phyloP scores from a whole-genome alignment of 2,113 vertebrate species.

The Lamprologus callipterus region DNA sequence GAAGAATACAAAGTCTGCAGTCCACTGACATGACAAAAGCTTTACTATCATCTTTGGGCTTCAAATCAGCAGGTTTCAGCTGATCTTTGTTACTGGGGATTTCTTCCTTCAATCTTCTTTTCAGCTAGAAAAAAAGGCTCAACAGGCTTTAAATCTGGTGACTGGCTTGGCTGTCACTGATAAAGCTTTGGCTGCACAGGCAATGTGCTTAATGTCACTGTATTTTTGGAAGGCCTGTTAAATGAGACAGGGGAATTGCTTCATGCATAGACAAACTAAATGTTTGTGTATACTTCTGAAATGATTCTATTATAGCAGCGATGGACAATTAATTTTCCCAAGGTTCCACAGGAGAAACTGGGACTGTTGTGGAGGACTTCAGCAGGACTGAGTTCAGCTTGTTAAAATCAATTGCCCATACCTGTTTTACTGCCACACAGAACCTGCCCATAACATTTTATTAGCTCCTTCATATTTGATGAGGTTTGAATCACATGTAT shows the following conservation, averaged over 20 bases:
- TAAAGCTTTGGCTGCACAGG: background rate
- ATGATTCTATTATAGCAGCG: background rate
- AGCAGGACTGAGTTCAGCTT: background rate
- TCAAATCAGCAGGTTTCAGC: background rate
- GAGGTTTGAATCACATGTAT: background rate
- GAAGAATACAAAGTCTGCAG: background rate
- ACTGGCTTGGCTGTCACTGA: background rate
- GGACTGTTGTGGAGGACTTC: background rate
- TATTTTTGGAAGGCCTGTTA: background rate
- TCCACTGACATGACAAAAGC: background rate
- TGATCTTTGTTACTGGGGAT: background rate
- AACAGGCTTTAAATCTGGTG: background rate
- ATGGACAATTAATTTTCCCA: background rate
- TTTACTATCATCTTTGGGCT: background rate
- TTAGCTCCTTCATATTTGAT: background rate
- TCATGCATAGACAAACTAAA: background rate
- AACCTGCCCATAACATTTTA: background rate
- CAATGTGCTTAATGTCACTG: background rate
- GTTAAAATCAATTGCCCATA: background rate
- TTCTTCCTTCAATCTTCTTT: background rate
- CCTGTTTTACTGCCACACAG: background rate
- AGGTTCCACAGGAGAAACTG: background rate
- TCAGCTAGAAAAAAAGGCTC: background rate
- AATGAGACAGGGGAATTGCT: background rate
- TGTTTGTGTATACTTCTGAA: background rate